Conservation (phyloP, 2,797 vertebrate species). For the Megalops cyprinoides region DNA sequence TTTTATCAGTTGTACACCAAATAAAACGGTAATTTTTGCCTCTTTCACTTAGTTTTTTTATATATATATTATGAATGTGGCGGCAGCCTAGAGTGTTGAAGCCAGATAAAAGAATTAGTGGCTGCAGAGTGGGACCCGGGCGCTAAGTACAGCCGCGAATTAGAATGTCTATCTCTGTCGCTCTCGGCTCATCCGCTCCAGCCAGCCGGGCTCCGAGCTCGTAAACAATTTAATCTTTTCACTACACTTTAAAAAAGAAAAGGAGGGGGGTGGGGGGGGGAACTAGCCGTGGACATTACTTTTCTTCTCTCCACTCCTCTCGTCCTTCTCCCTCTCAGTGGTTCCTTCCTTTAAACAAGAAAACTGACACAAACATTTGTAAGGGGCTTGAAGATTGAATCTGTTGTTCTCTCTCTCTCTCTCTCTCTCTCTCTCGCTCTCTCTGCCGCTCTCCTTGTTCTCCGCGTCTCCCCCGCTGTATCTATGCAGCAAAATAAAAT, state of each 20-base stretch:
- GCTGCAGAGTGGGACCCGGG: conserved; percentile 88
- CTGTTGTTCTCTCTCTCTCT: conserved; percentile 65
- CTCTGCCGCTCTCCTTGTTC: conserved; percentile 37
- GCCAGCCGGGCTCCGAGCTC: conserved; percentile 86
- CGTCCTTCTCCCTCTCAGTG: conserved; percentile 45
- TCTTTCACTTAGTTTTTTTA: conserved; percentile 74
- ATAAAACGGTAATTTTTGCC: conserved; percentile 87
- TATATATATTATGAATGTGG: conserved; percentile 78
- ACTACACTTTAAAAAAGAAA: conserved; percentile 84
- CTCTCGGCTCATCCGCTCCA: conserved; percentile 87
- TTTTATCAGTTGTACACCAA: conserved; percentile 87
- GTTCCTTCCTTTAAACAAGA: conserved; percentile 70
- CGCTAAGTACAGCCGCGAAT: conserved; percentile 90
- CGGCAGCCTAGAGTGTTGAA: conserved; percentile 95
- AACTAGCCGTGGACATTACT: conserved; percentile 75
- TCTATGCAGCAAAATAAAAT: not conserved
- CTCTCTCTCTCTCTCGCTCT: conserved; percentile 39
- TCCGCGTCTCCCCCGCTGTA: conserved; percentile 51
- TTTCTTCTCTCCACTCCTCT: conserved; percentile 52
- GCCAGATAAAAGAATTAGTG: conserved; percentile 99
- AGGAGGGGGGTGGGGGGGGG: conserved; percentile 52
- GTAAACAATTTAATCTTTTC: conserved; percentile 99
- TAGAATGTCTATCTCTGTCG: conserved; percentile 98
- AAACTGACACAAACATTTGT: conserved; percentile 81
- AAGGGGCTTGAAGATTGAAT: conserved; percentile 75